Base-by-base conservation (phyloP, 2,113 vertebrate species). In the Scatophagus argus region DNA sequence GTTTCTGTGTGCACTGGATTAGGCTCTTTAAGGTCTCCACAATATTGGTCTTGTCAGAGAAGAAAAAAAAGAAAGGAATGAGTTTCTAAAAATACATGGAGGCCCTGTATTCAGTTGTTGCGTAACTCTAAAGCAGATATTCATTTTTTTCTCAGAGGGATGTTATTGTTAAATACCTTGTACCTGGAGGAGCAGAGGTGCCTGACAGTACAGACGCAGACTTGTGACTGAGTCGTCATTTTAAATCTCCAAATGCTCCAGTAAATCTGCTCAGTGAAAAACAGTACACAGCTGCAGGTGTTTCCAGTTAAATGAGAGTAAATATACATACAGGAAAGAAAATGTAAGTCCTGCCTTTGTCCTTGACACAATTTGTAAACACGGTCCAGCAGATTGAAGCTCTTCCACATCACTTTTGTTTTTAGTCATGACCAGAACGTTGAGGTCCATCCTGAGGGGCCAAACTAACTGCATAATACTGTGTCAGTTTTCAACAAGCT, bases 401-500 rank as follows among this genome's bases (percentile, higher is more conserved):
- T 54, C 19, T 47, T 31, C 32, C 32, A 23, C n/a, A 16, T 82
- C 73, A 43, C 13, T 39, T 74, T 83, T 74, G 65, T 60, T 75
- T 62, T 83, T 62, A 58, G 76, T 87, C 54, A 8, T 34, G 36
- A 25, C 31, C 8, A 47, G 47, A 61, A 59, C 49, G 19, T 60
- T 38, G 56, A 16, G 54, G 54, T 64, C 34, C 43, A 17, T 13
- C 29, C 69, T 23, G 51, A 82, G 27, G 60, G 74, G 43, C 54
- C 49, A 61, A 63, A 75, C 19, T n/a, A 47, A 63, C 58, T 65
- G 23, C 19, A 29, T 7, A 1, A 64, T 73, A 39, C 41, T 2
- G 71, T 82, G 55, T 93, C 76, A 36, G 17, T 49, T 92, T 90
- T 88, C 91, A 77, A 16, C 23, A 19, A n/a, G 58, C 85, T 90